These are phyloP conservation scores for Harpalus rufipes DNA, from an alignment of 2,888 invertebrate genomes.

Conservation along the genomic window DNA sequence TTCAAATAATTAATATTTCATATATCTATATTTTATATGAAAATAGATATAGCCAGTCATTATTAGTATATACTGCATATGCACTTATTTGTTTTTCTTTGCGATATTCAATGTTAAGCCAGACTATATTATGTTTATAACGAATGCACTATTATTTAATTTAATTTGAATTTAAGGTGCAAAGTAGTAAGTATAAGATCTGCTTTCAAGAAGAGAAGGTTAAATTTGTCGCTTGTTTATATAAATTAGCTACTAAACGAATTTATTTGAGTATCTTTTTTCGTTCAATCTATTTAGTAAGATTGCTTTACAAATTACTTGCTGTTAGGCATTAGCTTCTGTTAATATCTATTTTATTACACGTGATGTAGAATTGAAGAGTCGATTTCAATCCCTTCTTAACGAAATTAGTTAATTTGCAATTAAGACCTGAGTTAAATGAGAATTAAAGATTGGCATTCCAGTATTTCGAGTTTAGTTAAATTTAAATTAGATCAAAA, in stretches of 20 bases:
- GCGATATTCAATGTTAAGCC: too few relatives aligned
- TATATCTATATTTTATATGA: too few relatives aligned
- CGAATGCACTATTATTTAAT: too few relatives aligned
- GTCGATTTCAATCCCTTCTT: slow-evolving; percentile 8
- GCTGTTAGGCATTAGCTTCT: slow-evolving; percentile 31
- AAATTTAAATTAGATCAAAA: slow-evolving; percentile 55
- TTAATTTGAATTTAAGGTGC: too few relatives aligned
- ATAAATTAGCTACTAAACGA: slow-evolving; percentile 49
- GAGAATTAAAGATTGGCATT: slow-evolving; percentile 57
- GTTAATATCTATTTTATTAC: slow-evolving; percentile 60
- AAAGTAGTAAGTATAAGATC: too few relatives aligned
- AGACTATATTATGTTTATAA: too few relatives aligned
- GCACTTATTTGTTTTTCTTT: too few relatives aligned
- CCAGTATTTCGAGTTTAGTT: slow-evolving; percentile 6
- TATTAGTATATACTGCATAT: too few relatives aligned
- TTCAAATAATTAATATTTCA: too few relatives aligned
- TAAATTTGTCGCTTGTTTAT: slow-evolving; percentile 58
- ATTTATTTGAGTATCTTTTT: slow-evolving; percentile 52
- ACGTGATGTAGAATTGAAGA: slow-evolving; percentile 49
- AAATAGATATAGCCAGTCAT: too few relatives aligned
- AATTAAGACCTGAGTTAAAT: slow-evolving; percentile 59
- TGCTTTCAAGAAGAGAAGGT: not conserved
- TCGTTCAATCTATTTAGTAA: not conserved
- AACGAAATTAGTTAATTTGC: slow-evolving; percentile 63
- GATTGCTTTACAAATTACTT: slow-evolving; percentile 53